Evolutionary conservation across 2,113 vertebrate genomes (phyloP), one percentile per base, ranked within the genome.

Genomic region (Ictalurus furcatus): DNA sequence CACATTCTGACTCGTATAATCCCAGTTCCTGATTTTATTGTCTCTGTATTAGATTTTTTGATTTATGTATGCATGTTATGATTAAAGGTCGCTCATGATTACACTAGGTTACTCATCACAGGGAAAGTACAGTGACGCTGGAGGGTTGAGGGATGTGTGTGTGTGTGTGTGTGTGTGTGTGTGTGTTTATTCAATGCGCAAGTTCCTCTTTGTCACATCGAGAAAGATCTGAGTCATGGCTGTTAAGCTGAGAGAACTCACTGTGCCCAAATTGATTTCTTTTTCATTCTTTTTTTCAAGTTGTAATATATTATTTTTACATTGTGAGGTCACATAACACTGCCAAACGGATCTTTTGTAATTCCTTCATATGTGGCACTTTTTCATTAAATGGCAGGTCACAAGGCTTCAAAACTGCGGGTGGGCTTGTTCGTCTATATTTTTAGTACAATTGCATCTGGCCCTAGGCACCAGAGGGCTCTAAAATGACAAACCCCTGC

Each of bases 1-100:
- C 40, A 44, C 73, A 67, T 25, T 84, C 30, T 52, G 44, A 37
- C 44, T 88, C 37, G 11, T 16, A 61, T 16, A 3, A 21, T 37
- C 34, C 56, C 14, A 58, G 12, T 59, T 28, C 30, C 23, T 34
- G 81, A 17, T 56, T 88, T 78, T 56, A 78, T 85, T 56, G 52
- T 65, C 23, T 34, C 8, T 0, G 21, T 58, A 78, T 89, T 89
- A 81, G n/a, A 44, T 80, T 85, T 84, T 37, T 12, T 58, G 11
- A 80, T 89, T 69, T 71, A 88, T 73, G 61, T 16, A 80, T 80
- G 61, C 44, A 80, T 65, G 48, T 67, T 67, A 56, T 80, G 83
- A 89, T 85, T 79, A 88, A 84, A 63, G 19, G 63, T 34, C 56
- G 83, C 69, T 89, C 85, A 85, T 85, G 44, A 85, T 89, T 85